Evolutionary conservation across 2,888 invertebrate species (phyloP), one percentile per base, ranked within the genome.

Genomic region (Nebria salina): DNA sequence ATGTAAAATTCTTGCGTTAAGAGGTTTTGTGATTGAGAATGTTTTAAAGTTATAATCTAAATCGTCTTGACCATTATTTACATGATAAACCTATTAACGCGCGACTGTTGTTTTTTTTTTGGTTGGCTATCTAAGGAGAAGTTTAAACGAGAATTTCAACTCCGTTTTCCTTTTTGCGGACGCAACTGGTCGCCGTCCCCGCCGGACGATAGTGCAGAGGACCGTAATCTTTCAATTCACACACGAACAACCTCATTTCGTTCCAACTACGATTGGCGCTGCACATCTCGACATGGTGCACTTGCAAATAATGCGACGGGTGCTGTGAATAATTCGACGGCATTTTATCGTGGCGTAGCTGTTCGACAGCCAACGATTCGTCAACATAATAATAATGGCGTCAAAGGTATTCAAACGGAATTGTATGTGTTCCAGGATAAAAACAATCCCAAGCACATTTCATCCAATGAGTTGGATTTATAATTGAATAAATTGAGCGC

Each of bases 121-220:
- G 20, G 11, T 15, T 15, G 70, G 8, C 54, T 54, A 8, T 89
- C 90, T 0, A 89, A 95, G 95, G 95, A 95, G 87, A 95, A 95
- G 87, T 95, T 95, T 88, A 94, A 94, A 87, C 91, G 94, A 75
- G 95, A 95, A 88, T 95, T 95, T 85, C 93, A 93, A 85, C 93
- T 93, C 85, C 91, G 94, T 5, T 93, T 94, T 84, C 91, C 93
- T 1, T 91, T 92, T 82, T 91, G 91, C 72, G 84, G 85, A n/a
- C 85, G 85, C 42, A 86, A 84, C 75, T 86, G 86, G 86, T 84
- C 85, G 5, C 77, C 85, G 2, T 85, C 84, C 82, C 85, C 85
- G 15, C 84, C 85, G 11, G 81, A 81, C 25, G 87, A 87, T 76
- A 87, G 86, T 73, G 83, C 85, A 9, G 87, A 87, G 26, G 87